Conservation (phyloP, 30 jellyfish, hydroid and myxozoan species). For the Cassiopea xamachana region DNA sequence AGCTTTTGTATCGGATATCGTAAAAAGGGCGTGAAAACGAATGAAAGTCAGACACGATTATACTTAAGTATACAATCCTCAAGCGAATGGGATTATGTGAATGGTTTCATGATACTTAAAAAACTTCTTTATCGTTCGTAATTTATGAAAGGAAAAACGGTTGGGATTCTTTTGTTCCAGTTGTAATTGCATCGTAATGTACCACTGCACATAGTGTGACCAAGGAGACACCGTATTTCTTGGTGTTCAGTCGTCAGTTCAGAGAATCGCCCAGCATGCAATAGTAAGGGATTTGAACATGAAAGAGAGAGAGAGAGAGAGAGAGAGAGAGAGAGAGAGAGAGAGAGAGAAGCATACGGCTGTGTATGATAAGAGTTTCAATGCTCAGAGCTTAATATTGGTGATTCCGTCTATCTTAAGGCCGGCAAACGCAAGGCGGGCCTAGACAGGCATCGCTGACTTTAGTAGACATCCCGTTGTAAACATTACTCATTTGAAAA, state of each 20-base stretch:
- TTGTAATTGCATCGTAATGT: conserved; percentile 8
- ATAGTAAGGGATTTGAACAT: background rate
- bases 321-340: too few species aligned
- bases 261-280: background rate
- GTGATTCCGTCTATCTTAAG: conserved; percentile 34
- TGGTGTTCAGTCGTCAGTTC: conserved; percentile 22
- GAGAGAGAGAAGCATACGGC: conserved; percentile 9
- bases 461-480: conserved; percentile 20
- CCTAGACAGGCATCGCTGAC: conserved; percentile 22
- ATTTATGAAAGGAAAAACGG: conserved; percentile 5
- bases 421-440: conserved; percentile 15
- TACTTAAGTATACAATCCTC: conserved; percentile 2
- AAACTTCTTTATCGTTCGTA: background rate
- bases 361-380: background rate
- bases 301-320: too few species aligned
- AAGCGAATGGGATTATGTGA: conserved; percentile 17
- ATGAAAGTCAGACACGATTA: background rate
- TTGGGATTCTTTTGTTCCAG: conserved; percentile 21
- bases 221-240: background rate
- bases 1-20: conserved; percentile 22
- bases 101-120: conserved; percentile 1
- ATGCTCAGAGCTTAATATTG: conserved; percentile 2
- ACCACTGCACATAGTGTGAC: conserved; percentile 35
- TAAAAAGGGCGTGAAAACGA: conserved; percentile 21
- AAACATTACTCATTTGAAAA: conserved; percentile 1